phyloP scores from a whole-genome alignment of 2,113 vertebrate genomes.

The Otus sunia region DNA sequence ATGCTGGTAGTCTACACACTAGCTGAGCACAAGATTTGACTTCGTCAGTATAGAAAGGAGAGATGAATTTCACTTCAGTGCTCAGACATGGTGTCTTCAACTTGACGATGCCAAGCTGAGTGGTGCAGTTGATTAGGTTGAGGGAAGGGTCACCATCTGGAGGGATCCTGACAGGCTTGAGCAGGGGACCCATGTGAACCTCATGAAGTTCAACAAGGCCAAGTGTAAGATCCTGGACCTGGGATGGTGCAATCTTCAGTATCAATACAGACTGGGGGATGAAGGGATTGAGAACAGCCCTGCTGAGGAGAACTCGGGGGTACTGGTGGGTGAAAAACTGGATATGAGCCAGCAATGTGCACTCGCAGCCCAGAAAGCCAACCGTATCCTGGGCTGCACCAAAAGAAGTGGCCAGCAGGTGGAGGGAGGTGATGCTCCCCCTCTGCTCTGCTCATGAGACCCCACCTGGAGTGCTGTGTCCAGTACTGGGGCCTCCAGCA shows the following conservation, averaged over 20 bases:
- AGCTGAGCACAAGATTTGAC: neutral
- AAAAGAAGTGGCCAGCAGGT: neutral
- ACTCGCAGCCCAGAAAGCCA: neutral
- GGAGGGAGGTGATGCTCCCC: neutral
- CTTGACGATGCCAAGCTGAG: neutral
- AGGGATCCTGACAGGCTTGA: neutral
- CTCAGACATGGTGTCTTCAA: neutral
- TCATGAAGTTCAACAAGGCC: neutral
- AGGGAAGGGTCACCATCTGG: neutral
- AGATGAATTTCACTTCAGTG: neutral
- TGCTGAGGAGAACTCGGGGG: rapidly evolving
- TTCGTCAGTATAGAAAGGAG: neutral
- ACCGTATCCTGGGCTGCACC: neutral
- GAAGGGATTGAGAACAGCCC: neutral
- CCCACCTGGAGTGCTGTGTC: neutral
- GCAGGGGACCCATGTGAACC: neutral
- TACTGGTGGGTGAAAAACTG: neutral
- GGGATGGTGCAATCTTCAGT: neutral
- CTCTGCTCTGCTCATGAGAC: neutral
- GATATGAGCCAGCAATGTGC: neutral
- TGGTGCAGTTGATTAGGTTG: neutral
- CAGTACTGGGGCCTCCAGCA: neutral
- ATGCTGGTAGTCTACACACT: neutral
- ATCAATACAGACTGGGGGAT: neutral
- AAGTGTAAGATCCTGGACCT: neutral